Evolutionary conservation across 2,888 invertebrate species (phyloP).

Genomic region (Anthophora plumipes): DNA sequence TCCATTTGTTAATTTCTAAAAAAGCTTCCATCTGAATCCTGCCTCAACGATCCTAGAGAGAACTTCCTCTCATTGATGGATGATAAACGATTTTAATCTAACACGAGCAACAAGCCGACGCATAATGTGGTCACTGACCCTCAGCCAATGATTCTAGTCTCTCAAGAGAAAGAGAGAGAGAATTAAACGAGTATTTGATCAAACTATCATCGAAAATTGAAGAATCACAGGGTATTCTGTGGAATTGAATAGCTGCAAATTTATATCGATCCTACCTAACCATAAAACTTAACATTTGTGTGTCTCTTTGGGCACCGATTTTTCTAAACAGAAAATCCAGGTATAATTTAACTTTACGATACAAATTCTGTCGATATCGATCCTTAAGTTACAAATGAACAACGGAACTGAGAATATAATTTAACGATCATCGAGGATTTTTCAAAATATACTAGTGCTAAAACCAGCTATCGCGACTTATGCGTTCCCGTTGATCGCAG

Average conservation of each 20-base stretch:
- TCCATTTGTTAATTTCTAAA: no score
- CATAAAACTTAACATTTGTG: background rate
- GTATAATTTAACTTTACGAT: constrained; percentile 13
- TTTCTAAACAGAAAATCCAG: background rate
- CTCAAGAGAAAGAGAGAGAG: background rate
- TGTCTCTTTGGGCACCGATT: background rate
- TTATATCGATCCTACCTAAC: background rate
- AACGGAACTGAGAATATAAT: constrained; percentile 5
- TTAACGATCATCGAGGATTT: constrained; percentile 28
- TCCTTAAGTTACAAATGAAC: background rate
- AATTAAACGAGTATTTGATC: constrained; percentile 43
- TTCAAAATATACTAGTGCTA: constrained; percentile 5
- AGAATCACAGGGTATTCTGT: constrained; percentile 16
- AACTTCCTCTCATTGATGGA: constrained; percentile 72
- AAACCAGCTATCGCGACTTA: constrained; percentile 60
- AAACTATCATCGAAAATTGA: constrained; percentile 44
- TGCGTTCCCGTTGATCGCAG: constrained; percentile 68
- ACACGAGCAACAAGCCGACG: constrained; percentile 55
- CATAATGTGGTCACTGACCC: constrained; percentile 67
- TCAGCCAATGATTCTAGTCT: constrained; percentile 57
- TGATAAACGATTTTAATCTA: constrained; percentile 72
- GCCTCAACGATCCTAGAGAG: constrained; percentile 46
- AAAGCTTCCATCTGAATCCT: constrained; percentile 8
- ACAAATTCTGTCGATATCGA: constrained; percentile 14
- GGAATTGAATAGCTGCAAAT: background rate